Percentiles rank a stretch among this genome's conserved stretches.
phyloP scores from a whole-genome alignment of 2,113 vertebrate genomes.

The Microtus ochrogaster region DNA sequence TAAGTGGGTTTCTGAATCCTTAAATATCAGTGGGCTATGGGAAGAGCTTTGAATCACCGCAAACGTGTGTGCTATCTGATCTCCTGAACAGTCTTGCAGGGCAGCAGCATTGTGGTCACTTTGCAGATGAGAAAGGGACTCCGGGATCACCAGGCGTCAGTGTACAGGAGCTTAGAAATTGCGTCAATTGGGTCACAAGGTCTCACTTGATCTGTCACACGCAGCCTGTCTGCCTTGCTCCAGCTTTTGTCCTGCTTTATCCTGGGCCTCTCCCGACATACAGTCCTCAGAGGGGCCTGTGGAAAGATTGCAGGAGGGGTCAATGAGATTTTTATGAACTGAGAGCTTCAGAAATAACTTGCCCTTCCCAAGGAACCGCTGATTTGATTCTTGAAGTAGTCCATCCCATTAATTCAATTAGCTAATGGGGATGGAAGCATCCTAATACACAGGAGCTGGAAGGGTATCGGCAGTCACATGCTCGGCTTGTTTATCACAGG shows the following conservation, averaged over 20 bases:
- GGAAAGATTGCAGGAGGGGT: neutral
- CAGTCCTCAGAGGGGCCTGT: neutral
- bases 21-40: neutral
- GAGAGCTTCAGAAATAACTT: slow-evolving; percentile 27
- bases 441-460: neutral
- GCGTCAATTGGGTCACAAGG: neutral
- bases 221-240: neutral
- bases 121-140: neutral
- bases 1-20: neutral
- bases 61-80: neutral
- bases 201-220: fast-evolving
- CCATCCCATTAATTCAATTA: neutral
- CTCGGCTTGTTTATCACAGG: neutral
- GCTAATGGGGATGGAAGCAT: neutral
- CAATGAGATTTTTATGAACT: neutral
- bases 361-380: neutral
- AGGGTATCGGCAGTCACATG: neutral
- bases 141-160: neutral
- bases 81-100: neutral
- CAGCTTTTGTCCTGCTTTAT: neutral
- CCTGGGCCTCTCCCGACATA: neutral
- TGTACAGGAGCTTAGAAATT: neutral
- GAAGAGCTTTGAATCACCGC: too few relatives aligned
- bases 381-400: neutral
- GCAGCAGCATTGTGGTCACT: neutral